Base-by-base conservation (phyloP, 1,140 invertebrate genomes). In the Stegodyphus mimosarum region DNA sequence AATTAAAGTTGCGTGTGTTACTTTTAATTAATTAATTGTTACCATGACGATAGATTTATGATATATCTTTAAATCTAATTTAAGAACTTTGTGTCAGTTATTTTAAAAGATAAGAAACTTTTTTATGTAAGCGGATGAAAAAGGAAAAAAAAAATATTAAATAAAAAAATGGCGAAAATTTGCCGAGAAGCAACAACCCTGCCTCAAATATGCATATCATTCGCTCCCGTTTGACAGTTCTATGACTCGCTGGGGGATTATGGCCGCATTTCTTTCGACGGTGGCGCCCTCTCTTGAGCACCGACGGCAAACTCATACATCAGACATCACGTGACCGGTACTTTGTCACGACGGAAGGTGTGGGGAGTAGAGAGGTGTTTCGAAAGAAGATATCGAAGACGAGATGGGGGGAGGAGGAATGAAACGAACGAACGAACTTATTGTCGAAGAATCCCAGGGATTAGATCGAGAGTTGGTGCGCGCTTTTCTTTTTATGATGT, bases 401-500 rank as follows among this genome's bases (percentile, higher is more conserved):
- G 66, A 71, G 11, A 53, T 49, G 10, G 74, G 15, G 49, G 49
- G 76, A 13, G 50, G 50, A 69, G 76, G 51, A 33, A 33, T 33
- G 33, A 33, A 33, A 33, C 33, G 33, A 33, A 33, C 33, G 52
- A 18, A n/a, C 69, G 81, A 84, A 84, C 81, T 84, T 84, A 84
- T 84, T 84, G 81, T 84, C 72, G 71, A 64, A 64, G 79, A 81
- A 83, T 53, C 81, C 66, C 9, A 10, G 17, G 81, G 81, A 84
- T 84, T 84, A 84, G 72, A 75, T 76, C 72, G 60, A 13, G 60
- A 77, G 60, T 77, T 70, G 79, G 60, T 60, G 52, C 49, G 49
- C 81, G 63, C 72, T 78, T 78, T 86, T 76, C 70, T 80, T 86
- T 86, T 86, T 86, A 86, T 86, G 77, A 75, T 86, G 76, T 86